Base-by-base conservation (phyloP, 2,113 vertebrate species). In the Megaceryle torquata region DNA sequence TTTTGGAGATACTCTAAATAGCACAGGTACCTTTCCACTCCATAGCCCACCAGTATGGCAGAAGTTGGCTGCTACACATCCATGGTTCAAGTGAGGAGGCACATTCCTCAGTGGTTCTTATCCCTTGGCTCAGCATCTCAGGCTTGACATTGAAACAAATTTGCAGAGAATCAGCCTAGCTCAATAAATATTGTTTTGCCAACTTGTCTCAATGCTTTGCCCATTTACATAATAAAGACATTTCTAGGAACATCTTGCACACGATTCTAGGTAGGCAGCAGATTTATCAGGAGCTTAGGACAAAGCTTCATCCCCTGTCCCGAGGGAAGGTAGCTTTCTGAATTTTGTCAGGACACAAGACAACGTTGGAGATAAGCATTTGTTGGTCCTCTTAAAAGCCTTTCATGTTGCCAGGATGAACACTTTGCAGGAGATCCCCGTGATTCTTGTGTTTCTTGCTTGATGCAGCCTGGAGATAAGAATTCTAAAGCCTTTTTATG, bases 271-370 rank as follows among this genome's bases (percentile, higher is more conserved):
- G 67, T 44, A 51, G 53, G 51, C 65, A 78, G 60, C 3, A 87
- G 82, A 26, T 77, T 83, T 93, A 71, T 76, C 88, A 63, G 67
- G 54, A 76, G 50, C 71, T 87, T 65, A 60, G 56, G 51, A 74
- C 57, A 37, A 4, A 1, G 0, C 5, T 41, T 50, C 64, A 64
- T 80, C 35, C 64, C 35, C 41, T 28, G 11, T 72, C 31, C 26
- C 5, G 0, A 15, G 53, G 69, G 35, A 64, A 56, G 41, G 28
- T 12, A 39, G 15, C 33, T 78, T 60, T 37, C 46, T 44, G 44
- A 56, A 10, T 74, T 77, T 88, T 70, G 22, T 41, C 54, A 59
- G 64, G 69, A 61, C 76, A 80, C 12, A 28, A 68, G 50, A 26
- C 33, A 92, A 43, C 26, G 35, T 29, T 25, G 15, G 16, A 22